Evolutionary conservation across 2,797 vertebrate genomes (phyloP), one percentile per base, ranked within the genome.

Genomic region (Avahi laniger): DNA sequence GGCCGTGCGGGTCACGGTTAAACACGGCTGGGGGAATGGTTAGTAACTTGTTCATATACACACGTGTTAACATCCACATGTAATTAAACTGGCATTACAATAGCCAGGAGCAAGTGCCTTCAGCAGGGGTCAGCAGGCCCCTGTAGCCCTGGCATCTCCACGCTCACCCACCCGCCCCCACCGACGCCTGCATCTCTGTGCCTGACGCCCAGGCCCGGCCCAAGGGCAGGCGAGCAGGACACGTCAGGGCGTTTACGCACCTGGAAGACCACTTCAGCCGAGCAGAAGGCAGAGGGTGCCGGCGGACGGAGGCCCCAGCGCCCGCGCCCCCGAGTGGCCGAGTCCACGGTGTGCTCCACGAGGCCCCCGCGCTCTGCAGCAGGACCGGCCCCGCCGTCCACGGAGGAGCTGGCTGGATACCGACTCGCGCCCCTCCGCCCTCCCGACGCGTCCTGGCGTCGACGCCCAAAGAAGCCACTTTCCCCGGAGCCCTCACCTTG

Each of bases 11-110:
- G 15, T 41, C 18, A 38, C 0, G 28, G 15, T 57, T 24, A 54
- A n/a, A 14, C 50, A 3, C 5, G 22, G 76, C 54, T 8, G 50
- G 22, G 84, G 22, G 13, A 54, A 79, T 14, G 35, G n/a, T 15
- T 22, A 75, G 17, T 54, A 35, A 38, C 13, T 3, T 38, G n/a
- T 17, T 22, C 5, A 57, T 17, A 5, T 11, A 2, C 20, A 28
- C 4, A 26, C 1, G 57, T 17, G n/a, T 30, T 12, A 12, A 48
- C 3, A 17, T 11, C n/a, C 24, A 38, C 10, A 1, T 24, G 9
- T 4, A 2, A 17, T 22, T 1, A 41, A 17, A 35, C 8, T 54
- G 18, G 7, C 26, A 4, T 10, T 57, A 11, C 0, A 13, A 5
- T 28, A 8, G n/a, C n/a, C 61, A 24, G 63, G 4, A 35, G 46